Conservation (phyloP, 1,140 invertebrate genomes). For the Bactericera cockerelli region DNA sequence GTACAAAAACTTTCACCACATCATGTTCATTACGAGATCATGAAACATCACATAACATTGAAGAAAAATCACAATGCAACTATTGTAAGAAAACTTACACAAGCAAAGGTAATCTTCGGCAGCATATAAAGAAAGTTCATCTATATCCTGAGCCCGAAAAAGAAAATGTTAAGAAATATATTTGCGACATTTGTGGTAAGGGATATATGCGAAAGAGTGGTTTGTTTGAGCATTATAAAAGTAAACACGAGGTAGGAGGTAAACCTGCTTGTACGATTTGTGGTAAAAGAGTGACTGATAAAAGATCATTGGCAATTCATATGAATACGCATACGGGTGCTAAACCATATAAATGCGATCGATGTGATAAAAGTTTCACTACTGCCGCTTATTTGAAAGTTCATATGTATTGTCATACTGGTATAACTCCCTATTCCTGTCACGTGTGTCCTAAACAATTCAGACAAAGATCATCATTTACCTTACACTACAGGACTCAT, state of each 20-base stretch:
- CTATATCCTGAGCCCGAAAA: neutral
- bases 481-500: neutral
- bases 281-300: slow-evolving; percentile 22
- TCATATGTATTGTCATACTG: slow-evolving; percentile 57
- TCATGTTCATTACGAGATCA: no score
- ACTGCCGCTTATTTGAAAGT: slow-evolving; percentile 41
- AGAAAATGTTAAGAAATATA: no score
- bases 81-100: no score
- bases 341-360: slow-evolving; percentile 56
- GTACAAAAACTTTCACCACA: no score
- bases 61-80: no score
- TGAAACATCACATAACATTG: no score
- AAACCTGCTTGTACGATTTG: neutral
- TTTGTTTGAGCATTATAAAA: neutral
- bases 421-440: slow-evolving; percentile 64
- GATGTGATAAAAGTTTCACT: slow-evolving; percentile 52
- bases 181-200: slow-evolving; percentile 13
- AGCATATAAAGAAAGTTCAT: neutral
- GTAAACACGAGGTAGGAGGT: neutral
- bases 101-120: no score
- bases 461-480: slow-evolving; percentile 13
- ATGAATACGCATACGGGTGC: slow-evolving; percentile 51
- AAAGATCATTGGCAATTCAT: slow-evolving; percentile 39
- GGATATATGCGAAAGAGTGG: neutral
- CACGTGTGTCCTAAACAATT: slow-evolving; percentile 53